Evolutionary conservation across 2,797 vertebrate genomes (phyloP).

Genomic region (Erpetoichthys calabaricus): DNA sequence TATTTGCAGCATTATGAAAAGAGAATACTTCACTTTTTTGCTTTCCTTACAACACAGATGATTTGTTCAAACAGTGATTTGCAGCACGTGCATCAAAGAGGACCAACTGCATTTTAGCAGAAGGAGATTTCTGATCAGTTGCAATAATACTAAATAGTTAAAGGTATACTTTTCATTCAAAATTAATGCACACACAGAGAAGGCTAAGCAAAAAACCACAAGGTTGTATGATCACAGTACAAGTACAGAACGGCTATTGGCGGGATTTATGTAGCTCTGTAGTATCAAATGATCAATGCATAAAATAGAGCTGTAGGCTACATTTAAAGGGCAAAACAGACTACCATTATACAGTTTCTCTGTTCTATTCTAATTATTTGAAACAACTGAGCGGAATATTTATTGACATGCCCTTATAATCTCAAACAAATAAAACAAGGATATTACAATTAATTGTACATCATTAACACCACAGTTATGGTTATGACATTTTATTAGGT

Average conservation of each 20-base stretch:
- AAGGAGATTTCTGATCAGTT: too few species aligned
- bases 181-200: too few species aligned
- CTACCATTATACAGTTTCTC: slow-evolving; percentile 7
- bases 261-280: slow-evolving; percentile 3
- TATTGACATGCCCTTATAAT: slow-evolving; percentile 56
- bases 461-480: slow-evolving; percentile 77
- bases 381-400: slow-evolving; percentile 13
- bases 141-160: too few species aligned
- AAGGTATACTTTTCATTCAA: too few species aligned
- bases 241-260: background rate
- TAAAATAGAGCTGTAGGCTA: slow-evolving; percentile 7
- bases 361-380: slow-evolving; percentile 8
- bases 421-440: slow-evolving; percentile 55
- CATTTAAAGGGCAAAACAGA: slow-evolving; percentile 6
- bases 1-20: too few species aligned
- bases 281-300: slow-evolving; percentile 4
- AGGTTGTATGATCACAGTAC: too few species aligned
- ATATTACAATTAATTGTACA: slow-evolving; percentile 70
- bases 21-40: too few species aligned
- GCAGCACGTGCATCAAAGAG: too few species aligned
- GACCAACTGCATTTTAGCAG: too few species aligned
- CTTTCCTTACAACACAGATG: too few species aligned
- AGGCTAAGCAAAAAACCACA: too few species aligned
- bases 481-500: slow-evolving; percentile 77
- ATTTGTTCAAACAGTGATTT: too few species aligned